Evolutionary conservation across 2,888 invertebrate genomes (phyloP).

Genomic region (Cheilosia vernalis): DNA sequence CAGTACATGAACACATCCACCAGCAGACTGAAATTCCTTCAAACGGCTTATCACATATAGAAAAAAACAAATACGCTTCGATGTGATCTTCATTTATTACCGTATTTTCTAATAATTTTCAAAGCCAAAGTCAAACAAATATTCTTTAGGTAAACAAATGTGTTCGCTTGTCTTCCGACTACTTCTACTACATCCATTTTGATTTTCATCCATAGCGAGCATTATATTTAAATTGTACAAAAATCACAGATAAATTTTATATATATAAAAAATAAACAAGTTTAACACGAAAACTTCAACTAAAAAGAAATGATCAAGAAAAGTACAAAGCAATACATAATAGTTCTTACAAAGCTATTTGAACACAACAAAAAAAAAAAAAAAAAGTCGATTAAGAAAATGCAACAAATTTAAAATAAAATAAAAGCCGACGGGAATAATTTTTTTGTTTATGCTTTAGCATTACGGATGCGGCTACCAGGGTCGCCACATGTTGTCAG

Average conservation of each 20-base stretch:
- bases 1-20: too few species aligned
- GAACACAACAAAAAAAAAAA: slow-evolving; percentile 14
- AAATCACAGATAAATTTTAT: slow-evolving; percentile 69
- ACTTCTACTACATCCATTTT: too few species aligned
- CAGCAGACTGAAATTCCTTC: too few species aligned
- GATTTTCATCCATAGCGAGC: neutral
- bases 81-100: too few species aligned
- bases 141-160: too few species aligned
- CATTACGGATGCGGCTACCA: slow-evolving; percentile 81
- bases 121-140: too few species aligned
- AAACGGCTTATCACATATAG: too few species aligned
- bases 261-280: slow-evolving; percentile 48
- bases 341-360: slow-evolving; percentile 6
- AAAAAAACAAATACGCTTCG: too few species aligned
- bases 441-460: neutral
- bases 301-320: slow-evolving; percentile 4
- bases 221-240: slow-evolving; percentile 58
- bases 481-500: slow-evolving; percentile 85
- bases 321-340: slow-evolving; percentile 17
- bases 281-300: slow-evolving; percentile 62
- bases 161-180: too few species aligned
- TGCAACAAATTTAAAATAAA: slow-evolving; percentile 1
- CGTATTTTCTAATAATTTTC: too few species aligned
- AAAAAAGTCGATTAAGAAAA: neutral
- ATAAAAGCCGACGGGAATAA: neutral